phyloP scores from a whole-genome alignment of 2,797 vertebrate species.

The Coluber constrictor region DNA sequence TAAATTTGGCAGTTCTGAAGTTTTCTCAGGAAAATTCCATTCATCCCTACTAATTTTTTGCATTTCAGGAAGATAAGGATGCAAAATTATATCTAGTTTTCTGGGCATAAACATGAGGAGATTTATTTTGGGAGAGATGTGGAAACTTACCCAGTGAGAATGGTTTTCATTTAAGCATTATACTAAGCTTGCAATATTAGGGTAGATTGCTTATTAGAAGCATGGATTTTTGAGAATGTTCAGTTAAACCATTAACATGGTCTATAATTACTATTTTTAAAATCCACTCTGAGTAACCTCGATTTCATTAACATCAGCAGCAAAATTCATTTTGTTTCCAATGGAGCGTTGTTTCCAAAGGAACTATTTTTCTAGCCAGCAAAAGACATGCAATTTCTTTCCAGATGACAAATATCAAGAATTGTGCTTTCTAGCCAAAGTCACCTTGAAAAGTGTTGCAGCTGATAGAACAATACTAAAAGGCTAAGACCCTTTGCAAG shows the following conservation, averaged over 20 bases:
- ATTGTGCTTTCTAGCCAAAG: constrained; percentile 1
- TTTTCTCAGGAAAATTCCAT: not conserved
- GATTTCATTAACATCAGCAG: not conserved
- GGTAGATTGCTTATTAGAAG: not conserved
- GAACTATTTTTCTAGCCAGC: not conserved
- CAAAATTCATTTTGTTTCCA: constrained; percentile 10
- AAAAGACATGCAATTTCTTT: constrained; percentile 15
- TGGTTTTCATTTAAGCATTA: not conserved
- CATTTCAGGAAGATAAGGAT: not conserved
- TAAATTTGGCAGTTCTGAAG: not conserved
- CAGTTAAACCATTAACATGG: constrained; percentile 13
- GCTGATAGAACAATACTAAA: constrained; percentile 16
- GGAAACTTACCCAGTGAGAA: not conserved
- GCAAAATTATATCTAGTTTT: not conserved
- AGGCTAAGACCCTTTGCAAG: constrained; percentile 22
- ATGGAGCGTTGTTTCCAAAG: not conserved
- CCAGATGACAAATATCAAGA: constrained; percentile 7
- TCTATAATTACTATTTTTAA: not conserved
- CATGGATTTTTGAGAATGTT: not conserved
- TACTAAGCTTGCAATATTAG: not conserved
- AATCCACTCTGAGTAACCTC: not conserved
- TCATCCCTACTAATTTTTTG: not conserved
- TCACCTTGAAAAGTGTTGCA: constrained; percentile 19
- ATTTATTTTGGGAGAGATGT: not conserved
- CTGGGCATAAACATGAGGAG: not conserved